phyloP scores from a whole-genome alignment of 2,888 invertebrate genomes.

The Caprella mutica region DNA sequence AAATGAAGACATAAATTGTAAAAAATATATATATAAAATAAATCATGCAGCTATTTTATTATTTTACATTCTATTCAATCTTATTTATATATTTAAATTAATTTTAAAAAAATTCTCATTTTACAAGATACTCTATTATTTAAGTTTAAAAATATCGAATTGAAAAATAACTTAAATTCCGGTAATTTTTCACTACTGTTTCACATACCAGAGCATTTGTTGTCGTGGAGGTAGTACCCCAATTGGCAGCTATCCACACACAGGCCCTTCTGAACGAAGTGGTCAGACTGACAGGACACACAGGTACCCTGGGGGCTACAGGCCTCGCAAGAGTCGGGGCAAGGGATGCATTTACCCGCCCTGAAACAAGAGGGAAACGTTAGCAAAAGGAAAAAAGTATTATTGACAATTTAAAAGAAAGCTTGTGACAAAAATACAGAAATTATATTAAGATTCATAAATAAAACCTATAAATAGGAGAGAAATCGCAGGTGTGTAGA shows the following conservation, averaged over 20 bases:
- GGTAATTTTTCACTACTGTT: too few species aligned
- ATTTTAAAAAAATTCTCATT: not conserved
- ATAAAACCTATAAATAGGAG: too few species aligned
- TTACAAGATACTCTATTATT: too few species aligned
- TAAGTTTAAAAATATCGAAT: too few species aligned
- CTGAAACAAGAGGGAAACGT: too few species aligned
- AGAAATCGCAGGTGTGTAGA: too few species aligned
- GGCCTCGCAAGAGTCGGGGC: not conserved
- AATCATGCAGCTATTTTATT: not conserved
- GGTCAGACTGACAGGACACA: conserved; percentile 11
- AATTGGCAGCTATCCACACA: conserved; percentile 20
- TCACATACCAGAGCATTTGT: too few species aligned
- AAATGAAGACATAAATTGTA: not conserved
- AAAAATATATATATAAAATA: not conserved
- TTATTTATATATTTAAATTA: not conserved
- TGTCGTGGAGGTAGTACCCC: conserved; percentile 15
- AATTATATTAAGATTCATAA: not conserved
- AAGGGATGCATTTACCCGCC: conserved; percentile 4
- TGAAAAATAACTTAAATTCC: too few species aligned
- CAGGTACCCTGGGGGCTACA: conserved; percentile 22
- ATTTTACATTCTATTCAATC: not conserved
- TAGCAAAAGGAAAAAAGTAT: too few species aligned
- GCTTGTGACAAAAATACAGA: not conserved
- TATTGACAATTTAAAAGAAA: not conserved
- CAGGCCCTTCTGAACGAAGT: conserved; percentile 22